Conservation (phyloP, 2,113 vertebrate species). For the Takifugu flavidus region DNA sequence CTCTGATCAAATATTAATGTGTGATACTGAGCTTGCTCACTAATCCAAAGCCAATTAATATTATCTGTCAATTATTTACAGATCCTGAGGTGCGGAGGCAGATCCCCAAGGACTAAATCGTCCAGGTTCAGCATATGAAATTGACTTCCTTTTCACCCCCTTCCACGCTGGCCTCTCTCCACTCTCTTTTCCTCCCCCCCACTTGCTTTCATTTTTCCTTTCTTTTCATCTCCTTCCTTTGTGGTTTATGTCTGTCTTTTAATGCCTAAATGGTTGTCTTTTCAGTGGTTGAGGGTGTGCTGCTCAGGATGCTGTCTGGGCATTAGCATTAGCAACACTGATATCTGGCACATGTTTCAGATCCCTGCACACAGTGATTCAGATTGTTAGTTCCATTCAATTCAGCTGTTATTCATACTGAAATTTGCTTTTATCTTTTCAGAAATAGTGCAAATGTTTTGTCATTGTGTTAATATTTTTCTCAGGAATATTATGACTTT, state of each 20-base stretch:
- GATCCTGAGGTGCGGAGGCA: constrained; percentile 98
- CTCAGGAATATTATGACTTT: no score
- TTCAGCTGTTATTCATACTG: constrained; percentile 38
- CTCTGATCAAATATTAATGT: constrained; percentile 99
- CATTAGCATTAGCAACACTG: constrained; percentile 67
- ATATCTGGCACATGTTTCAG: constrained; percentile 63
- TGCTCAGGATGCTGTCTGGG: constrained; percentile 47
- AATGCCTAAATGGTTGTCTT: constrained; percentile 72
- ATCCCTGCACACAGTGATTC: constrained; percentile 44
- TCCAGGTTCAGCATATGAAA: constrained; percentile 99
- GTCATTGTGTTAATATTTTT: no score
- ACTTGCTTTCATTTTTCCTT: constrained; percentile 40
- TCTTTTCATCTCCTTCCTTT: constrained; percentile 58
- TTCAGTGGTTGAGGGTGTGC: constrained; percentile 45
- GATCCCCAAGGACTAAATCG: constrained; percentile 96
- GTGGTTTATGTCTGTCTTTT: constrained; percentile 71
- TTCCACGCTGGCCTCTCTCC: constrained; percentile 26
- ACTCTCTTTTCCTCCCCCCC: constrained; percentile 48
- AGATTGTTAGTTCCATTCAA: constrained; percentile 58
- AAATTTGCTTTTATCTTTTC: background rate
- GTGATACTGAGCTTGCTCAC: constrained; percentile 99
- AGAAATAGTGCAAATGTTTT: no score
- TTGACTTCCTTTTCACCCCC: constrained; percentile 82
- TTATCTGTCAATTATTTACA: constrained; percentile 99
- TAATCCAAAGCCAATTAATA: constrained; percentile 99